Base-by-base conservation (phyloP, 2,113 vertebrate genomes). In the Euleptes europaea region DNA sequence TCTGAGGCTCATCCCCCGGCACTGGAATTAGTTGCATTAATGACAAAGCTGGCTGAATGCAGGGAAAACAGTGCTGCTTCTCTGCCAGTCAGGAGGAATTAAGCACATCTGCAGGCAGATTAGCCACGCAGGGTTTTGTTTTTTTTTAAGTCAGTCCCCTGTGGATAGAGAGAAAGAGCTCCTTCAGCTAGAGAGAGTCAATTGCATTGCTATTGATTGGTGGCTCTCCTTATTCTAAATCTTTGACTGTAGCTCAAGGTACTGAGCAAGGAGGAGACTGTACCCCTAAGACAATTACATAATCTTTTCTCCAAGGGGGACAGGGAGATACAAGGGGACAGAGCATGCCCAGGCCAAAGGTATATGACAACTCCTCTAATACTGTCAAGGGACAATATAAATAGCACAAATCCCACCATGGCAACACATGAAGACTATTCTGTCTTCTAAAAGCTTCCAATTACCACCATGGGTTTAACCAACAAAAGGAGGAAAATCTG, bases 81-180 rank as follows among this genome's bases (percentile, higher is more conserved):
- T 66, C 71, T 35, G 72, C 42, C 42, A 75, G 44, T 51, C 72
- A 65, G 47, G 67, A 63, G 35, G 73, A 76, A 84, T 84, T 76
- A 84, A 84, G 72, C n/a, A 76, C 72, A 75, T n/a, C 60, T 63
- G n/a, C 23, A 35, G 57, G 71, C 57, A 83, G 40, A 66, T 83
- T 60, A 83, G 51, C 70, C 51, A 63, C 38, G n/a, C 26, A 44
- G 38, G 33, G 31, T 60, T 54, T n/a, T n/a, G n/a, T n/a, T n/a
- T 73, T 63, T 17, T 42, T 82, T 47, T 23, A 60, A 78, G 35
- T 13, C 21, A 40, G 21, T 4, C 75, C 57, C 57, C 44, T 76
- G 63, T 38, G 60, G 60, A 19, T 31, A 76, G n/a, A 67, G 63
- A 76, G n/a, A 66, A 76, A 76, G 23, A 38, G 42, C 31, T 67